Percentiles rank a stretch among this genome's conserved stretches.
Evolutionary conservation across 2,797 vertebrate species (phyloP).

Genomic region (Menidia menidia): DNA sequence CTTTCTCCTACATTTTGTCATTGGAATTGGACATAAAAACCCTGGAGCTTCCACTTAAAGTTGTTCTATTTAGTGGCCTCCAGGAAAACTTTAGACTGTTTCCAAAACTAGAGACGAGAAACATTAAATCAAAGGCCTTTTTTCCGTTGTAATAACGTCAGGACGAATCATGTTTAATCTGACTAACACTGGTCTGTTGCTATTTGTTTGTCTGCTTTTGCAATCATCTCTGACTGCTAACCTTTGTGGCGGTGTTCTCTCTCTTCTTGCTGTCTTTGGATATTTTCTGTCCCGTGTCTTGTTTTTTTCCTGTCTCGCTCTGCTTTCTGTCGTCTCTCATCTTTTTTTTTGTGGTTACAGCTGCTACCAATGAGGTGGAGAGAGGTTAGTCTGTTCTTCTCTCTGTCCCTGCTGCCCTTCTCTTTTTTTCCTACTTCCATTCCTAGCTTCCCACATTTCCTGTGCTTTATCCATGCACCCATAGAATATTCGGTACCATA

Average conservation of each 20-base stretch:
- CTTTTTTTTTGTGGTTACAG: constrained; percentile 88
- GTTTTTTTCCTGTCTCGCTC: constrained; percentile 58
- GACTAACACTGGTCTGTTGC: constrained; percentile 57
- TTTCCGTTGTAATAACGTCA: constrained; percentile 8
- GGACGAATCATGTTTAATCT: constrained; percentile 20
- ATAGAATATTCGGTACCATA: constrained; percentile 16
- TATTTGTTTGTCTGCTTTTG: constrained; percentile 73
- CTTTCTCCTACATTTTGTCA: not conserved
- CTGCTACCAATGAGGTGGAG: constrained; percentile 99
- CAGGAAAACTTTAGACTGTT: not conserved
- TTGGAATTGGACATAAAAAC: not conserved
- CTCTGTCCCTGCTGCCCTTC: constrained; percentile 57
- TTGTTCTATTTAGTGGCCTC: not conserved
- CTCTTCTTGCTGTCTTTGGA: constrained; percentile 69
- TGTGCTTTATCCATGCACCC: constrained; percentile 49
- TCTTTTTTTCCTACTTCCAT: constrained; percentile 35
- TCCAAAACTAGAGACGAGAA: not conserved
- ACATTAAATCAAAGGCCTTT: not conserved
- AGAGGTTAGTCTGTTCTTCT: constrained; percentile 94
- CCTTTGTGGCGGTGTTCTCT: constrained; percentile 72
- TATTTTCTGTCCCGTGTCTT: constrained; percentile 58
- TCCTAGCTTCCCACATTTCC: constrained; percentile 50
- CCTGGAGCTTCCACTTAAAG: not conserved
- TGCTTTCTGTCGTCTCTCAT: constrained; percentile 71
- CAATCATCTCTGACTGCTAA: constrained; percentile 77